Conservation (phyloP, 2,113 vertebrate genomes). For the Oncorhynchus gorbuscha region DNA sequence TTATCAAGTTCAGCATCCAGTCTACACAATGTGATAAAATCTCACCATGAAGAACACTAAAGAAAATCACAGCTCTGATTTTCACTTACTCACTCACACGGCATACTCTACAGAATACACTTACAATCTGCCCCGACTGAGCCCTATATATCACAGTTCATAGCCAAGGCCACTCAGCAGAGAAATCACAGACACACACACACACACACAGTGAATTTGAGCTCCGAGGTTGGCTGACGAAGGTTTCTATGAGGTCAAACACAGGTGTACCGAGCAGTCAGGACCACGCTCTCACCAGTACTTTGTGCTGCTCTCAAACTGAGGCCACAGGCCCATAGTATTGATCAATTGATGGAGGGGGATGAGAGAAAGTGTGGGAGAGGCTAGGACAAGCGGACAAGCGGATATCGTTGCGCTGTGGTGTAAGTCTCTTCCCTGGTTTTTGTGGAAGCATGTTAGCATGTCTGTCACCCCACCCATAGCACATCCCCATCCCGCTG, state of each 20-base stretch:
- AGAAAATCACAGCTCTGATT: background rate
- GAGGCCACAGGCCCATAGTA: slow-evolving; percentile 14
- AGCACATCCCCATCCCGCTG: slow-evolving; percentile 35
- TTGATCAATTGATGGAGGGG: background rate
- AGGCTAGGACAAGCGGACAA: background rate
- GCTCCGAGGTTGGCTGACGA: slow-evolving; percentile 64
- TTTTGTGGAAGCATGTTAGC: slow-evolving; percentile 6
- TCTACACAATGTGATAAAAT: too few relatives aligned
- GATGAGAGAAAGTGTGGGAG: background rate
- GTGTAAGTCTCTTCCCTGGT: background rate
- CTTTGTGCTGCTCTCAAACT: slow-evolving; percentile 94
- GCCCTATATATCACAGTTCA: background rate
- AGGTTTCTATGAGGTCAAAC: slow-evolving; percentile 88
- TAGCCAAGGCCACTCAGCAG: background rate
- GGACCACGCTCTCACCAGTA: slow-evolving; percentile 87
- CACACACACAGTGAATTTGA: background rate
- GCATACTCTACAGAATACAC: background rate
- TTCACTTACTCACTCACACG: slow-evolving; percentile 3
- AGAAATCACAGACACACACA: background rate
- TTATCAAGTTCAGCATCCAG: background rate
- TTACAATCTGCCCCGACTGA: background rate
- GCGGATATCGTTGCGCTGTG: background rate
- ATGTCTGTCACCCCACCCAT: slow-evolving; percentile 33
- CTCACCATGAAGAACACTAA: too few relatives aligned
- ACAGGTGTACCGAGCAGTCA: slow-evolving; percentile 94